Evolutionary conservation across 2,888 invertebrate species (phyloP), one percentile per base, ranked within the genome.

Genomic region (Caenorhabditis sp.): DNA sequence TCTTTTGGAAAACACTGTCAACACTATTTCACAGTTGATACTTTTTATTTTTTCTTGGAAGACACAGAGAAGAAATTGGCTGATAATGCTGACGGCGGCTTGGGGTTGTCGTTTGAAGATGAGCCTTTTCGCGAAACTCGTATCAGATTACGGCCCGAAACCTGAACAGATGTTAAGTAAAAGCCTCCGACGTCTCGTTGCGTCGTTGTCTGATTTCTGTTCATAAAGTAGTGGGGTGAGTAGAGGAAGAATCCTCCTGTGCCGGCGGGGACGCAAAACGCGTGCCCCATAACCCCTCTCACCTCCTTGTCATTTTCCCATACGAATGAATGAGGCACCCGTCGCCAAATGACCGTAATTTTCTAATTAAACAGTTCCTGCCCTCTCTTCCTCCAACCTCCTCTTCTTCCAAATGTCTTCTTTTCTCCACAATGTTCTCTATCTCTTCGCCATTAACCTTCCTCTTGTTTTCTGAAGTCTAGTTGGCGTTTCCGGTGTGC

Each of bases 341-440:
- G 71, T 53, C 80, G 72, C 72, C 69, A 80, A 80, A 80, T 80
- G 80, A 80, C 80, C 80, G 80, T 80, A 80, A 80, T 80, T 80
- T 80, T 70, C 80, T 74, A 80, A 74, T 80, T 80, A 80, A 80
- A 80, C 80, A 80, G 74, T 80, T 80, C 80, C 74, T 79, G 65
- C 79, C 71, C 67, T 79, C 71, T 71, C 53, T 15, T 56, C 26
- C 47, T 56, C 22, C 35, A 56, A 56, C 62, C 28, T 50, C 70
- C 47, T 53, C 65, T 55, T 61, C 50, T 56, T 26, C 20, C 37
- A 20, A 71, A 37, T 71, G 60, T 65, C 70, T 71, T n/a, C n/a
- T n/a, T n/a, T n/a, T n/a, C 67, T 53, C 64, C 58, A 65, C 60
- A 53, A 60, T 26, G 65, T 60, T 61, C 74, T 69, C 58, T 69